Conservation (phyloP, 2,113 vertebrate genomes). For the Clarias magur region DNA sequence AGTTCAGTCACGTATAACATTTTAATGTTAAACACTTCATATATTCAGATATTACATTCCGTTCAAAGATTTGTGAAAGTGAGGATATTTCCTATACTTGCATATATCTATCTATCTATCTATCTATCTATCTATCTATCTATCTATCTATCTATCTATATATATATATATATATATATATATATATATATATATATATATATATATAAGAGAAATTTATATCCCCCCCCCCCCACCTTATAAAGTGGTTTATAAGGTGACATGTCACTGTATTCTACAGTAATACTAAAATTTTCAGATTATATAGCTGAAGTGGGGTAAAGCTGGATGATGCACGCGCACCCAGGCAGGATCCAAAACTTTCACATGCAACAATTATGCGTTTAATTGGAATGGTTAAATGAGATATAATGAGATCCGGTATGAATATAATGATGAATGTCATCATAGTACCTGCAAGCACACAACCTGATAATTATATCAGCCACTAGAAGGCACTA, state of each 20-base stretch:
- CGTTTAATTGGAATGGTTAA: neutral
- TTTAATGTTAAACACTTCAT: neutral
- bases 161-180: too few relatives aligned
- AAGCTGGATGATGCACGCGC: neutral
- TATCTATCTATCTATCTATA: too few relatives aligned
- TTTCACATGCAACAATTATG: neutral
- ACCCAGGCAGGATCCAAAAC: neutral
- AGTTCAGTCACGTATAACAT: too few relatives aligned
- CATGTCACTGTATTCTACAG: neutral
- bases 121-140: too few relatives aligned
- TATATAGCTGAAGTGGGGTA: neutral
- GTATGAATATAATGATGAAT: neutral
- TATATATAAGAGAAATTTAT: too few relatives aligned
- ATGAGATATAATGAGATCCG: neutral
- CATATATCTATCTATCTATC: too few relatives aligned
- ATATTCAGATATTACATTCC: neutral
- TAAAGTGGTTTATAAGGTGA: neutral
- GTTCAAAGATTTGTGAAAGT: neutral
- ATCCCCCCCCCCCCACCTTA: too few relatives aligned
- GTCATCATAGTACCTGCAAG: neutral
- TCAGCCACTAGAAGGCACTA: slow-evolving; percentile 28
- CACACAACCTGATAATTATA: neutral
- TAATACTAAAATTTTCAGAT: neutral
- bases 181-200: too few relatives aligned
- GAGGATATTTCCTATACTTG: neutral